A percentile compares a stretch with the other conserved stretches of the same genome.
Evolutionary conservation across 2,113 vertebrate species (phyloP).

Genomic region (Stigmatopora nigra): DNA sequence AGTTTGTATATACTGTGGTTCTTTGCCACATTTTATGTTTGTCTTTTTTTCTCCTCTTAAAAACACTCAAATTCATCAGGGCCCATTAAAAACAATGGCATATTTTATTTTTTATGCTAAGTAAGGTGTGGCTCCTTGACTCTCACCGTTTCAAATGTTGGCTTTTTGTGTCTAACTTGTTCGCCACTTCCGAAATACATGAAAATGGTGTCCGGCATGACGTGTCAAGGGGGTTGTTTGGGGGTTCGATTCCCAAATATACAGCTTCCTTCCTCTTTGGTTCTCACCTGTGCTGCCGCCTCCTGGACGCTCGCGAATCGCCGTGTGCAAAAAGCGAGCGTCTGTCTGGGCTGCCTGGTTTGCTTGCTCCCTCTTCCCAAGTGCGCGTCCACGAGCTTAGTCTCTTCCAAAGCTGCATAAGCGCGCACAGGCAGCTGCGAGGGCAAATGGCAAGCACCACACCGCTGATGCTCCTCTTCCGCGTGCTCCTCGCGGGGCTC

Average conservation of each 20-base stretch:
- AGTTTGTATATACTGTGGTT: too few relatives aligned
- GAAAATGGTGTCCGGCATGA: neutral
- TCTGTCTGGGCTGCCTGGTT: neutral
- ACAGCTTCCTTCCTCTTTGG: neutral
- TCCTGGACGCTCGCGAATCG: constrained; percentile 69
- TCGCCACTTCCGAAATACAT: too few relatives aligned
- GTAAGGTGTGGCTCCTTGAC: too few relatives aligned
- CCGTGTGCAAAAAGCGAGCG: constrained; percentile 16
- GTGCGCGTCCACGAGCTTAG: constrained; percentile 61
- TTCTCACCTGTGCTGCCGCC: constrained; percentile 72
- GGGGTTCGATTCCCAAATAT: neutral
- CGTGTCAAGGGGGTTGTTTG: neutral
- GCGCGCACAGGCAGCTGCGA: constrained; percentile 55
- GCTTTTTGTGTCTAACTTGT: too few relatives aligned
- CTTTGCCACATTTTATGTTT: too few relatives aligned
- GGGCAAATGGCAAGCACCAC: constrained; percentile 56
- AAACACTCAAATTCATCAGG: too few relatives aligned
- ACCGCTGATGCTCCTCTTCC: constrained; percentile 41
- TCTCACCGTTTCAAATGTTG: too few relatives aligned
- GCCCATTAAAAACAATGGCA: too few relatives aligned
- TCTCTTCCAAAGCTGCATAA: constrained; percentile 62
- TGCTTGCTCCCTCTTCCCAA: constrained; percentile 55
- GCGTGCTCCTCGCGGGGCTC: constrained; percentile 54
- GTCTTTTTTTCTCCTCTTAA: too few relatives aligned
- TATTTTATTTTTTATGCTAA: too few relatives aligned